phyloP scores from a whole-genome alignment of 1,140 invertebrate genomes.

The Brachionus sp. region DNA sequence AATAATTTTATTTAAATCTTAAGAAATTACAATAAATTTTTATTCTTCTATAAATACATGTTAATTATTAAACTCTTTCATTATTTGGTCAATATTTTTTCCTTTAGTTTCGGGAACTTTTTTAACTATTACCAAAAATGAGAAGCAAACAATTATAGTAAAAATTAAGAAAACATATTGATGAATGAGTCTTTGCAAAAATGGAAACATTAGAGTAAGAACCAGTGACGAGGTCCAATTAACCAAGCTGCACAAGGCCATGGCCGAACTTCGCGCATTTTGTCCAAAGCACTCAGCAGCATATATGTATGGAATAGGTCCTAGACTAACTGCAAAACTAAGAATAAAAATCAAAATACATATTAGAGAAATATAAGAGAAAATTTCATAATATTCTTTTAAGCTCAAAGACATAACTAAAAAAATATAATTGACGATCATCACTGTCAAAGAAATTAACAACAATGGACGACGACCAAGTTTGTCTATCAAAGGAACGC shows the following conservation, averaged over 20 bases:
- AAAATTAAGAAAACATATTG: conserved; percentile 65
- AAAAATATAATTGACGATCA: conserved; percentile 85
- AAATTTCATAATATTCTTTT: conserved; percentile 61
- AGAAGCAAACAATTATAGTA: conserved; percentile 53
- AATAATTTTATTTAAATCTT: neutral
- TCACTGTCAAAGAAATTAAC: conserved; percentile 71
- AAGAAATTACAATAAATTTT: neutral
- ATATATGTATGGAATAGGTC: conserved; percentile 87
- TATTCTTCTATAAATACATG: neutral
- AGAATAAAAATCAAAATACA: conserved; percentile 78
- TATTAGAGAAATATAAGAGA: conserved; percentile 77
- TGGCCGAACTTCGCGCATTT: conserved; percentile 89
- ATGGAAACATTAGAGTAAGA: conserved; percentile 48
- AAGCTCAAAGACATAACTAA: conserved; percentile 74
- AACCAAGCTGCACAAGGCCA: conserved; percentile 69
- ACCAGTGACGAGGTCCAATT: conserved; percentile 49
- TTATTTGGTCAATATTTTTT: conserved; percentile 93
- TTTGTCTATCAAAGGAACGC: conserved; percentile 67
- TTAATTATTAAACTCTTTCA: neutral
- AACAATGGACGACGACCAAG: conserved; percentile 76
- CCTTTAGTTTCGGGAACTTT: conserved; percentile 94
- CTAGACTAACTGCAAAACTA: conserved; percentile 79
- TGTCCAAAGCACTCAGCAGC: conserved; percentile 92
- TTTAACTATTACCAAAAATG: conserved; percentile 48
- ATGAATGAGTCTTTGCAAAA: conserved; percentile 63